A percentile compares a stretch with the other conserved stretches of the same genome.
Conservation (phyloP, 2,113 vertebrate genomes). For the Melanostigma gelatinosum region DNA sequence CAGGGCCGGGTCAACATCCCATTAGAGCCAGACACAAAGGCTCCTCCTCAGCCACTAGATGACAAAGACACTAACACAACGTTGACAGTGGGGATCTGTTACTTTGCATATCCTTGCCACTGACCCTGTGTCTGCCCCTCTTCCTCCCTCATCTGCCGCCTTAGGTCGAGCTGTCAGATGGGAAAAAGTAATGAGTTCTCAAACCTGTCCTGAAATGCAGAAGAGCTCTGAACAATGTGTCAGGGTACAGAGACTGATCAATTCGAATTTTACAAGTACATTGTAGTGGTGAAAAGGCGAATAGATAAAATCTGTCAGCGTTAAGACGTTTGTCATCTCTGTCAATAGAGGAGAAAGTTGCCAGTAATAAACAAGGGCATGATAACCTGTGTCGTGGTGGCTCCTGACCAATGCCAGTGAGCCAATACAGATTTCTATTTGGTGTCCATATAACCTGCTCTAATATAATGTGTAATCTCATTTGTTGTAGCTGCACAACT, state of each 20-base stretch:
- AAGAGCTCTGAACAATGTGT: conserved; percentile 5
- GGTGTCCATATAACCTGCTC: neutral
- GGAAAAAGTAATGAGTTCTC: conserved; percentile 46
- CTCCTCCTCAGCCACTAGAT: conserved; percentile 27
- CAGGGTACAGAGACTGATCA: conserved; percentile 3
- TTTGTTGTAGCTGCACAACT: neutral
- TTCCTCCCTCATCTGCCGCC: conserved; percentile 25
- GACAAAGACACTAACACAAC: conserved; percentile 46
- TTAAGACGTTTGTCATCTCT: conserved; percentile 17
- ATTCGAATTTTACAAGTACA: conserved; percentile 32
- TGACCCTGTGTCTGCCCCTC: conserved; percentile 32
- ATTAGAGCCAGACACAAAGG: conserved; percentile 55
- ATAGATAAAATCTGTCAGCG: conserved; percentile 8
- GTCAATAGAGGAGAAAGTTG: neutral
- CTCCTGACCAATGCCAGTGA: conserved; percentile 1
- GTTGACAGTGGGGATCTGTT: conserved; percentile 49
- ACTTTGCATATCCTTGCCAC: conserved; percentile 33
- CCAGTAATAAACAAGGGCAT: neutral
- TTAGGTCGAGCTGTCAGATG: conserved; percentile 54
- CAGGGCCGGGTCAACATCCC: conserved; percentile 61
- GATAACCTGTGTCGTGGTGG: neutral
- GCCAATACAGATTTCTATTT: neutral
- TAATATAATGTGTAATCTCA: neutral
- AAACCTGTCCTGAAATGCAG: conserved; percentile 42
- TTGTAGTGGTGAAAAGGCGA: neutral